Conservation (phyloP, 1,140 invertebrate species). For the Diachasma alloeum region DNA sequence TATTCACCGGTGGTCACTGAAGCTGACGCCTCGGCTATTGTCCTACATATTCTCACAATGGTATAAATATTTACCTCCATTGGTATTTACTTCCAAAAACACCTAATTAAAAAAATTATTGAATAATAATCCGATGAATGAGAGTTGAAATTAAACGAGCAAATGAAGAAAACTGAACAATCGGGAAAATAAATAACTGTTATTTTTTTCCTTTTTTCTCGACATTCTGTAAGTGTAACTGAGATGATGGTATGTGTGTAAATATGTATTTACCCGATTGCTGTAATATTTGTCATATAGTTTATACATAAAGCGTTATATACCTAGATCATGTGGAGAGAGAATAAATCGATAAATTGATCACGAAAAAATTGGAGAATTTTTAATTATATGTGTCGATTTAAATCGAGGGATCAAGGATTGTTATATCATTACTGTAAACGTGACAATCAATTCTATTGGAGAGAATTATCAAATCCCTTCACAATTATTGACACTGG, state of each 20-base stretch:
- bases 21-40: background rate
- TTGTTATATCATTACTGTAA: conserved; percentile 1
- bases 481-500: background rate
- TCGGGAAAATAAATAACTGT: background rate
- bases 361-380: background rate
- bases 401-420: conserved; percentile 5
- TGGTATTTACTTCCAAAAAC: background rate
- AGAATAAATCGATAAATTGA: background rate
- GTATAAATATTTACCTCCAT: background rate
- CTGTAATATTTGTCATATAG: conserved; percentile 16
- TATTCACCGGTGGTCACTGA: background rate
- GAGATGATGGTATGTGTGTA: background rate
- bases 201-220: background rate
- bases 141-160: background rate
- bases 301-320: conserved; percentile 6
- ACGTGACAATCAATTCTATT: conserved; percentile 10
- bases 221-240: background rate
- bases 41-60: background rate
- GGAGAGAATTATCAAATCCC: background rate
- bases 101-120: background rate
- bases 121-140: background rate
- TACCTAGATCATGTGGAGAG: background rate
- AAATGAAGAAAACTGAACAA: background rate
- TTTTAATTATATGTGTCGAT: background rate
- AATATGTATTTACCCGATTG: conserved; percentile 14